Evolutionary conservation across 2,797 vertebrate species (phyloP), one percentile per base, ranked within the genome.

Genomic region (Gymnoscopelus braueri): DNA sequence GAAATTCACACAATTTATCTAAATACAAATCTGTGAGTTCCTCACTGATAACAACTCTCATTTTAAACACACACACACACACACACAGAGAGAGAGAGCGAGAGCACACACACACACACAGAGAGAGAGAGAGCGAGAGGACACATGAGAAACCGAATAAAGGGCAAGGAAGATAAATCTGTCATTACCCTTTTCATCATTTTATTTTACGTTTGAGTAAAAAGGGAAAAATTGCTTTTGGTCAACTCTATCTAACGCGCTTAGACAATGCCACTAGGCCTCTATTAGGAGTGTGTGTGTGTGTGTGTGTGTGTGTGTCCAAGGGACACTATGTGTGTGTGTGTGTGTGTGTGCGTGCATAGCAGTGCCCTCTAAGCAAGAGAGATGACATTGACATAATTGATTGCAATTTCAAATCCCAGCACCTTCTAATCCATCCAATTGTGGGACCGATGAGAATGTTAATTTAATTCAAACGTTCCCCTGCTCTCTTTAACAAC

Each of bases 21-120:
- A 80, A 91, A 91, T 89, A 89, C 87, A 89, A 88, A 92, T 91
- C 88, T 83, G 77, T 32, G 52, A 2, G 39, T 54, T 66, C 54
- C 44, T 61, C 73, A 35, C 51, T 49, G 87, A 91, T 90, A 88
- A 80, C 80, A 80, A 72, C 59, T 73, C 63, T 71, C 29, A 77
- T 83, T 91, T 84, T 54, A 79, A 72, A 77, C 44, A 73, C 62
- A 77, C 44, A 75, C 71, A 69, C 77, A 75, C 74, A 83, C 52
- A 62, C 64, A 13, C n/a, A 62, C 67, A 23, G 15, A 60, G n/a
- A 47, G n/a, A 61, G 9, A 24, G n/a, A 48, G 24, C 24, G 49
- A 51, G 49, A n/a, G 49, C 44, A 75, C 71, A 69, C 77, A 75
- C 74, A 83, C 52, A 62, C 64, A 13, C n/a, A 62, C 67, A 61